These are phyloP conservation scores for Andrena bicolor DNA, from an alignment of 2,888 invertebrate species.

Conservation along the genomic window DNA sequence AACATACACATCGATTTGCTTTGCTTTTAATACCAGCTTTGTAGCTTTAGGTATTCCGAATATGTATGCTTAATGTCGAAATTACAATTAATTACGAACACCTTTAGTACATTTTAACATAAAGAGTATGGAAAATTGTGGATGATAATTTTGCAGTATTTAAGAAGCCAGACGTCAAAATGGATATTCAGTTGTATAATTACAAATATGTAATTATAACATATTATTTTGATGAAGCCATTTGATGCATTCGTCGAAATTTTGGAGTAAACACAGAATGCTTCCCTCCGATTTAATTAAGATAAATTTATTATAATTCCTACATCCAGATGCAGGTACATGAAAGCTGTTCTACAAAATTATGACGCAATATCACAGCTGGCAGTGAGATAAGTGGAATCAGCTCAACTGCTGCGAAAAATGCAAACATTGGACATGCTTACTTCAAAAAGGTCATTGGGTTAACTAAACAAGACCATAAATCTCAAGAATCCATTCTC, in stretches of 20 bases:
- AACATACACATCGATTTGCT: neutral
- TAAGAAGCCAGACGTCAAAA: no score
- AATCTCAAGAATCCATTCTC: neutral
- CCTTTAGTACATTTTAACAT: no score
- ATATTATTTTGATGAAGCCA: neutral
- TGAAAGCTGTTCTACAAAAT: neutral
- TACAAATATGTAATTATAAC: no score
- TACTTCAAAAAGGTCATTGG: neutral
- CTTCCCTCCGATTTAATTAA: constrained; percentile 6
- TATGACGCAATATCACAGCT: neutral
- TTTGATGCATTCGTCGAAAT: neutral
- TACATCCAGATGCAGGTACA: neutral
- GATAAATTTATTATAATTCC: neutral
- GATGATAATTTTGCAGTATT: no score
- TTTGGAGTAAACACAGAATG: neutral
- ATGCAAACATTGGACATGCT: neutral
- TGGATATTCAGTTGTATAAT: no score
- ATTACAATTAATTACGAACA: no score
- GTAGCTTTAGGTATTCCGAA: neutral
- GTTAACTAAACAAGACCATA: neutral
- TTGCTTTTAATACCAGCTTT: neutral
- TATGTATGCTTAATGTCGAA: no score
- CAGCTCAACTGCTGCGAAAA: neutral
- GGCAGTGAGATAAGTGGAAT: neutral
- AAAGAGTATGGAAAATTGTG: no score